Percentiles rank a stretch among this genome's conserved stretches.
Evolutionary conservation across 2,888 invertebrate genomes (phyloP).

Genomic region (Villa cingulata): DNA sequence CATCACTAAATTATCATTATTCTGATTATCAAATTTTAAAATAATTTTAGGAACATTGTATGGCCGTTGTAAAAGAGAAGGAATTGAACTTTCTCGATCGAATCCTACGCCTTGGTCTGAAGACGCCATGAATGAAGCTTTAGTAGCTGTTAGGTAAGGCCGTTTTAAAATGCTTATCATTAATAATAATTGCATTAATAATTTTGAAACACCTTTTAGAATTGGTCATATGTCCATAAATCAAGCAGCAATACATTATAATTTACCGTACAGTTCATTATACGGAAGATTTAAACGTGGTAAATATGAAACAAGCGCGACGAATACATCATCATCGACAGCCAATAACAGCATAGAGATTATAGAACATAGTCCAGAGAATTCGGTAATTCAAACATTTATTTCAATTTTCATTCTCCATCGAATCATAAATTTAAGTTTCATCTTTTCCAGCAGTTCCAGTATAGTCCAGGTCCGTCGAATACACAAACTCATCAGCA

Average conservation of each 20-base stretch:
- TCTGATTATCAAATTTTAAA: too few relatives aligned
- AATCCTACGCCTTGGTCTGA: conserved; percentile 93
- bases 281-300: conserved; percentile 81
- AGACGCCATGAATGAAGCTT: conserved; percentile 80
- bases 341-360: conserved; percentile 35
- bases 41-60: conserved; percentile 74
- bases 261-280: conserved; percentile 77
- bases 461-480: conserved; percentile 30
- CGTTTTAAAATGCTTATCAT: conserved; percentile 3
- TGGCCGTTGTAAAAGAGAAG: conserved; percentile 78
- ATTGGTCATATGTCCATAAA: conserved; percentile 87
- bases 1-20: not conserved
- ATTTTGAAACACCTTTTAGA: conserved; percentile 35
- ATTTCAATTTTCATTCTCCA: not conserved
- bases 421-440: conserved; percentile 21
- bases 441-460: conserved; percentile 37
- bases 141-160: conserved; percentile 75
- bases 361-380: conserved; percentile 36
- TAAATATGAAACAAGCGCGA: conserved; percentile 51
- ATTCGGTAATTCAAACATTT: conserved; percentile 26
- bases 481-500: conserved; percentile 16
- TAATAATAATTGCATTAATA: not conserved
- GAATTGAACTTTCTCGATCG: conserved; percentile 74
- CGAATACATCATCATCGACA: conserved; percentile 25
- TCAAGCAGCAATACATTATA: conserved; percentile 84